phyloP scores from a whole-genome alignment of 2,113 vertebrate species.

The Peromyscus maniculatus region DNA sequence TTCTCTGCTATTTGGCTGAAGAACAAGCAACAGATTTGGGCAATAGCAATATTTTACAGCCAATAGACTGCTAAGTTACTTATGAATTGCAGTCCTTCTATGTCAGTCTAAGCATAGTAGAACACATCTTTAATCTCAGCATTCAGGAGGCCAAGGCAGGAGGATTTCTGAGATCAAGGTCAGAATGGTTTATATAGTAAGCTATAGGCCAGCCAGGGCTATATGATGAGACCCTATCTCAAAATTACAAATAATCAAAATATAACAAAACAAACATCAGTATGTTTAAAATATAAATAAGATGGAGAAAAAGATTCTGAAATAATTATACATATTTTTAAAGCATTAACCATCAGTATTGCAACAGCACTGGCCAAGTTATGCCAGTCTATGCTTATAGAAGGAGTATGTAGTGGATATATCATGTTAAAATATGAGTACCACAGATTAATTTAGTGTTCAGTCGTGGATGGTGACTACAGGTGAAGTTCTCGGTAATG shows the following conservation, averaged over 20 bases:
- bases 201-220: neutral
- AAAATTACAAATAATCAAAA: neutral
- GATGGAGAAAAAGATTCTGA: neutral
- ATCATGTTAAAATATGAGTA: neutral
- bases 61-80: neutral
- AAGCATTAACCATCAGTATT: neutral
- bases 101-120: neutral
- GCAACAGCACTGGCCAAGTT: neutral
- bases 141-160: no score
- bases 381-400: neutral
- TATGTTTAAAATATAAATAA: conserved; percentile 15
- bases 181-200: neutral
- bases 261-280: neutral
- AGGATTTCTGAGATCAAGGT: neutral
- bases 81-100: neutral
- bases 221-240: neutral
- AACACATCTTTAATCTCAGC: neutral
- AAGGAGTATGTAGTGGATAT: neutral
- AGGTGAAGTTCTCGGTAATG: neutral
- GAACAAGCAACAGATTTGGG: neutral
- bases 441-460: neutral
- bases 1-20: neutral
- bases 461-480: neutral
- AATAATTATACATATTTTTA: neutral
- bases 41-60: neutral